phyloP scores from a whole-genome alignment of 2,888 invertebrate genomes.

The Pseudeuparius sepicola region DNA sequence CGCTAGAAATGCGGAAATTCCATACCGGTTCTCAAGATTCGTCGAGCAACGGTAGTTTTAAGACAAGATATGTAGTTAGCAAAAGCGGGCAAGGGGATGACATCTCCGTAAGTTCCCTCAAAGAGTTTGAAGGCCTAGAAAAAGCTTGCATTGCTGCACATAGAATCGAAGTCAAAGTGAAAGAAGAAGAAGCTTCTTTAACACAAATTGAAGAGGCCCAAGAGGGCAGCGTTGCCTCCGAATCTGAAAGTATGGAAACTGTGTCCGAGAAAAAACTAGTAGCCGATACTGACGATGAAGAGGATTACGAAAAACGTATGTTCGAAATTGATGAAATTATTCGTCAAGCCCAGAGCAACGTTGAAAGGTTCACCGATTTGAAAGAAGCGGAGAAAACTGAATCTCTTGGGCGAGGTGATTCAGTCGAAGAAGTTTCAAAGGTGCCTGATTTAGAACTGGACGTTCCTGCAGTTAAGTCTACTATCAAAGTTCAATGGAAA shows the following conservation, averaged over 20 bases:
- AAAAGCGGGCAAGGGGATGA: constrained; percentile 75
- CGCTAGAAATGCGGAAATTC: constrained; percentile 64
- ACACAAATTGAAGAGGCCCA: constrained; percentile 44
- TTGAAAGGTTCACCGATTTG: constrained; percentile 49
- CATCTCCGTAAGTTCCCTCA: constrained; percentile 74
- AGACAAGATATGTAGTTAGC: constrained; percentile 58
- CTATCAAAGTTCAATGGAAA: constrained; percentile 39
- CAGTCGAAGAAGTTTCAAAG: constrained; percentile 43
- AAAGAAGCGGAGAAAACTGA: constrained; percentile 49
- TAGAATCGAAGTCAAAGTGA: constrained; percentile 70
- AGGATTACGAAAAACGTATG: constrained; percentile 56
- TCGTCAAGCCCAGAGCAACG: constrained; percentile 55
- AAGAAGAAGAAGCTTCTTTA: constrained; percentile 75
- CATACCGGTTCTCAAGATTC: constrained; percentile 73
- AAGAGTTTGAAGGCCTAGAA: constrained; percentile 89
- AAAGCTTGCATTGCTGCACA: constrained; percentile 78
- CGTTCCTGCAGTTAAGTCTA: constrained; percentile 33
- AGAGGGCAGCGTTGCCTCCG: constrained; percentile 44
- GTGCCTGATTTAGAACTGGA: constrained; percentile 46
- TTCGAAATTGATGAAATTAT: constrained; percentile 61
- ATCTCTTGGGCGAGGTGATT: constrained; percentile 43
- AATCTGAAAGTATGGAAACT: constrained; percentile 50
- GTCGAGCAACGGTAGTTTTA: constrained; percentile 68
- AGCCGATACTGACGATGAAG: constrained; percentile 46
- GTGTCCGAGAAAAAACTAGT: constrained; percentile 50